A percentile compares a stretch with the other conserved stretches of the same genome.
These are phyloP conservation scores for Luehdorfia chinensis DNA, from an alignment of 1,140 invertebrate genomes.

Conservation along the genomic window DNA sequence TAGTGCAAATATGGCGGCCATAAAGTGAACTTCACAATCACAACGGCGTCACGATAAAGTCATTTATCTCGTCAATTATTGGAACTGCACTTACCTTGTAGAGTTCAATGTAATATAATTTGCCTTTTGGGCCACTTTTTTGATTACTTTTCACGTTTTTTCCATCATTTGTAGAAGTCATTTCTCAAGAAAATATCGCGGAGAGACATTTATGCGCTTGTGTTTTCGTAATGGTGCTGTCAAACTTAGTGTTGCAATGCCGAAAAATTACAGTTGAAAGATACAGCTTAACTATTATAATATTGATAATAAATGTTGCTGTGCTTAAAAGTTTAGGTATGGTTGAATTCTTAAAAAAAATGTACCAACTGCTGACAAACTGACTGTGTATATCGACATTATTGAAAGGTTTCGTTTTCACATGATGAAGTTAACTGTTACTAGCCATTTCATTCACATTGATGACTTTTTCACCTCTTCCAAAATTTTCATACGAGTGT, in stretches of 20 bases:
- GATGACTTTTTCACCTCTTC: too few relatives aligned
- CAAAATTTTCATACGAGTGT: too few relatives aligned
- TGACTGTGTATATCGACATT: too few relatives aligned
- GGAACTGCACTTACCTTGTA: slow-evolving; percentile 66
- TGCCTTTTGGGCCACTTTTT: slow-evolving; percentile 65
- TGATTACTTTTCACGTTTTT: slow-evolving; percentile 75
- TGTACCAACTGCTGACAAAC: too few relatives aligned
- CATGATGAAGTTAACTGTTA: too few relatives aligned
- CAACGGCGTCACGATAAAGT: slow-evolving; percentile 66
- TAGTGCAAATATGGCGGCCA: slow-evolving; percentile 74
- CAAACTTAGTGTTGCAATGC: slow-evolving; percentile 59
- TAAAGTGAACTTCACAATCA: slow-evolving; percentile 61
- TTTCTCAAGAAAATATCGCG: slow-evolving; percentile 75
- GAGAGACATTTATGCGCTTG: slow-evolving; percentile 77
- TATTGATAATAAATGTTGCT: too few relatives aligned
- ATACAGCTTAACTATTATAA: too few relatives aligned
- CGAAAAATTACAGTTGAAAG: not conserved
- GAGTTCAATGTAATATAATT: slow-evolving; percentile 72
- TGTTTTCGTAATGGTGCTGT: slow-evolving; percentile 72
- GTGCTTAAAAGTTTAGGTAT: too few relatives aligned
- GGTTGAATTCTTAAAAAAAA: too few relatives aligned
- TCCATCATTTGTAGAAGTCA: slow-evolving; percentile 77
- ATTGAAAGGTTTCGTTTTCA: too few relatives aligned
- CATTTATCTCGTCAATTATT: slow-evolving; percentile 29
- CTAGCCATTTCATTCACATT: too few relatives aligned